Base-by-base conservation (phyloP, 2,888 invertebrate species). In the Tenthredo distinguenda region DNA sequence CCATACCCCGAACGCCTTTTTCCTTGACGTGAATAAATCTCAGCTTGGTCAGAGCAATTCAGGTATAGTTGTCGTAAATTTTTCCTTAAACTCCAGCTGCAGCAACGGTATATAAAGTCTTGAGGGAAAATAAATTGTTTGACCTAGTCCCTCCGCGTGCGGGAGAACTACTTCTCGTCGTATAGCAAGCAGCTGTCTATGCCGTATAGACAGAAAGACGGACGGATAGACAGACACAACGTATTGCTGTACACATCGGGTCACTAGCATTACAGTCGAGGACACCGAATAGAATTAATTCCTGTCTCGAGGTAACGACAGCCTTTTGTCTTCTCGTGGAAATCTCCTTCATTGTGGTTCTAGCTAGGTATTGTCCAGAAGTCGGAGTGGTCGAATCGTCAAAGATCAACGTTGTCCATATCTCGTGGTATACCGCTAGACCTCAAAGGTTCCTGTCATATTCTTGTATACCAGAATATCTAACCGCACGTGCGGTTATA, bases 271-370 rank as follows among this genome's bases (percentile, higher is more conserved):
- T 26, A 26, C 12, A 26, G 55, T 18, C 55, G 55, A 55, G 26
- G 62, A 26, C 26, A 26, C 26, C 9, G 62, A 26, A 74, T 21
- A 6, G 43, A 74, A 74, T 74, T 74, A 74, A 74, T 43, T 26
- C 74, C 26, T 31, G 74, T 74, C 40, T 26, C 21, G 26, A 15
- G n/a, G 12, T 26, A 26, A 74, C 74, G 40, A 40, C 43, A 74
- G 40, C 74, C 74, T 15, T 74, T 74, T 43, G 40, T 74, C 74
- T 74, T 47, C 74, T 15, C n/a, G 18, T 1, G 47, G 26, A 68
- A 68, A 68, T 68, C 68, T 68, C 68, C 68, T 68, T 18, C 18
- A 5, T 68, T 68, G 68, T 26, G 68, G 68, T 34, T n/a, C 34
- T 40, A 10, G n/a, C 37, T 37, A 62, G 40, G 3, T 18, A 34